phyloP scores from a whole-genome alignment of 2,797 vertebrate genomes.

The Remorina albescens region DNA sequence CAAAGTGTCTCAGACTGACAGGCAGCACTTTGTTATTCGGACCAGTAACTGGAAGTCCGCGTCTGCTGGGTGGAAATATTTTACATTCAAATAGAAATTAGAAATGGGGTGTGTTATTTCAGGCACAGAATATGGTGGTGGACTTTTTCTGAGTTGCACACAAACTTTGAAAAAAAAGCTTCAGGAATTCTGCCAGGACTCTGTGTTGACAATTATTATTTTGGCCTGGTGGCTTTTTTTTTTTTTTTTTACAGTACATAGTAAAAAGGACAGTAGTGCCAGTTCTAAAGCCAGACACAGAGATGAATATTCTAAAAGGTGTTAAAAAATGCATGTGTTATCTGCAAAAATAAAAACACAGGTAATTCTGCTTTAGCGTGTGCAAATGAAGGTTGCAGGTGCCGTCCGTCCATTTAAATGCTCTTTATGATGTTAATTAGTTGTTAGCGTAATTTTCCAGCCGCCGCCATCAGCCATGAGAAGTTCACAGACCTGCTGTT shows the following conservation, averaged over 20 bases:
- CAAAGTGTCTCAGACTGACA: constrained; percentile 83
- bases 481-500: constrained; percentile 87
- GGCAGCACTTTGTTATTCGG: constrained; percentile 83
- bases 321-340: constrained; percentile 78
- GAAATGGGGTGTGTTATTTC: constrained; percentile 80
- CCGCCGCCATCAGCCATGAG: constrained; percentile 83
- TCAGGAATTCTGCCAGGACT: constrained; percentile 72
- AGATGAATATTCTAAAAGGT: constrained; percentile 74
- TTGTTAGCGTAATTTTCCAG: constrained; percentile 85
- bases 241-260: constrained; percentile 45
- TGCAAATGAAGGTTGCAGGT: constrained; percentile 88
- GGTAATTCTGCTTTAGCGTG: constrained; percentile 79
- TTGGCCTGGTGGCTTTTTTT: constrained; percentile 65
- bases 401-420: constrained; percentile 79
- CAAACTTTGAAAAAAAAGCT: constrained; percentile 51
- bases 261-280: constrained; percentile 60
- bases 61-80: constrained; percentile 78
- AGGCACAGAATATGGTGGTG: constrained; percentile 65
- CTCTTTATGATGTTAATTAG: constrained; percentile 90
- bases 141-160: constrained; percentile 50
- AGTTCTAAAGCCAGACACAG: constrained; percentile 49
- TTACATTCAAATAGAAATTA: constrained; percentile 86
- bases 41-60: constrained; percentile 80
- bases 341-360: constrained; percentile 83
- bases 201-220: constrained; percentile 73